Evolutionary conservation across 2,797 vertebrate species (phyloP), one percentile per base, ranked within the genome.

Genomic region (Xyrichtys novacula): DNA sequence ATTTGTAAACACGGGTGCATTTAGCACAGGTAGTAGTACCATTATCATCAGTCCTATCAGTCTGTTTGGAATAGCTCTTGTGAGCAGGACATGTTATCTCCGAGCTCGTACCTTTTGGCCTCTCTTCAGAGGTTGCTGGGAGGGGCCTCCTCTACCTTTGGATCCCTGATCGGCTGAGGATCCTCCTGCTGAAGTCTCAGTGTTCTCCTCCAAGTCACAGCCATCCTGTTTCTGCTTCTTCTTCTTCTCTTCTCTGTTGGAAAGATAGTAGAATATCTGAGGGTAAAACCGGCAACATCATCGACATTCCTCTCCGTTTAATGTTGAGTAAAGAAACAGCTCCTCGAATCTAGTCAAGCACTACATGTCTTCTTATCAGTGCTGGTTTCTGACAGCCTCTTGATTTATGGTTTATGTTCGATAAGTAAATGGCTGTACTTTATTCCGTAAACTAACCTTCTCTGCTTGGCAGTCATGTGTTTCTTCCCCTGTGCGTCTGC

Each of bases 391-490:
- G 28, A 32, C 39, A 16, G 7, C 25, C 14, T 56, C 5, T 53
- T 25, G 5, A 22, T 68, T n/a, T 44, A 14, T 54, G 7, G 32
- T 14, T 16, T 40, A 12, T 25, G 20, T 20, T 28, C 3, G 17
- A 49, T 28, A 39, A 28, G 11, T 22, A 12, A 32, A 60, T 20
- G 2, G 14, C 15, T 53, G 9, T 53, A 5, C 71, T 69, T 53
- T 11, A 46, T 58, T 56, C 19, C 19, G 25, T 31, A 39, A 19
- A 15, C 78, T 95, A 91, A 99, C 98, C 97, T 95, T 85, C 95
- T 95, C 89, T 99, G 95, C 85, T 96, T 98, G 75, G 96, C 96
- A 26, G 96, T 97, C 80, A 97, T 90, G 77, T 96, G 96, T 85
- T 97, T 97, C 57, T 87, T 93, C 32, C 91, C 93, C 53, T 94